phyloP scores from a whole-genome alignment of 2,113 vertebrate species.

The Syngnathus scovelli region DNA sequence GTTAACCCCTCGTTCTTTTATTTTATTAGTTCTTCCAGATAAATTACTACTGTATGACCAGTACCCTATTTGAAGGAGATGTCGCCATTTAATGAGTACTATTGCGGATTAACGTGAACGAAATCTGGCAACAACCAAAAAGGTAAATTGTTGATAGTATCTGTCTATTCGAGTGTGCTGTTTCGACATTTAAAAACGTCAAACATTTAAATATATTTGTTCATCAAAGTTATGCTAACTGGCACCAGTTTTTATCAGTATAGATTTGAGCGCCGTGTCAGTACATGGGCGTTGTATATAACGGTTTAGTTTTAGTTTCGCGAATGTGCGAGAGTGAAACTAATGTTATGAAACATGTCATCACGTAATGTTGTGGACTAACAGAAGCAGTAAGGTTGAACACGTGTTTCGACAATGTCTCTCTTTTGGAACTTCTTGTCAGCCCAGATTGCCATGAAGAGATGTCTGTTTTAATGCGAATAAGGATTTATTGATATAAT shows the following conservation, averaged over 20 bases:
- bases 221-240: background rate
- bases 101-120: background rate
- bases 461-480: conserved; percentile 7
- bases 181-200: conserved; percentile 34
- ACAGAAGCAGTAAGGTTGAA: background rate
- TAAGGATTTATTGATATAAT: background rate
- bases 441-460: background rate
- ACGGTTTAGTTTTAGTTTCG: background rate
- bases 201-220: background rate
- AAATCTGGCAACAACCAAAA: conserved; percentile 33
- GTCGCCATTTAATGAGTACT: background rate
- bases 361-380: conserved; percentile 11
- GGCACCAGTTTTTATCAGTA: background rate
- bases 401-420: conserved; percentile 14
- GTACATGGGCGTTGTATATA: background rate
- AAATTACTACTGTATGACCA: background rate
- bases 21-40: background rate
- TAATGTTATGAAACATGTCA: background rate
- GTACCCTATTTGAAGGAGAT: background rate
- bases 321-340: conserved; percentile 51
- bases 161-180: conserved; percentile 7
- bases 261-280: background rate
- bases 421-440: background rate
- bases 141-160: conserved; percentile 18
- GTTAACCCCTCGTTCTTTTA: background rate